Percentiles rank a stretch among this genome's conserved stretches.
phyloP scores from a whole-genome alignment of 2,888 invertebrate species.

The Pilophorus perplexus region DNA sequence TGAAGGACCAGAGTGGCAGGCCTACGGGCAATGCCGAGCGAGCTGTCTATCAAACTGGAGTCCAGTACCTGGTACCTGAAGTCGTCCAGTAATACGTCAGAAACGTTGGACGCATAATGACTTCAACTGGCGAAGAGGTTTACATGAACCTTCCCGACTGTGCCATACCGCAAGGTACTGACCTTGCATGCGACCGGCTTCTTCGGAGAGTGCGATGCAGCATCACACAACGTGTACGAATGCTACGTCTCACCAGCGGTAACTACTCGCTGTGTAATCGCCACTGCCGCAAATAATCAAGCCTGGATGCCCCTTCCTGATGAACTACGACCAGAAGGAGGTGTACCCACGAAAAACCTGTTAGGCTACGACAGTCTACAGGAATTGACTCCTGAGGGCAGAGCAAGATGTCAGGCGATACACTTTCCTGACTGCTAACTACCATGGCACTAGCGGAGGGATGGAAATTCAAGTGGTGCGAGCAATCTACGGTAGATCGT shows the following conservation, averaged over 20 bases:
- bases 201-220: not conserved
- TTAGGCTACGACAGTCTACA: too few relatives aligned
- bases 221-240: not conserved
- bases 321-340: too few relatives aligned
- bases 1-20: not conserved
- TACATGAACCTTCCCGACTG: not conserved
- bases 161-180: not conserved
- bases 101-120: not conserved
- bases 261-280: too few relatives aligned
- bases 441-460: constrained; percentile 1
- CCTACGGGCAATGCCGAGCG: not conserved
- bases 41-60: not conserved
- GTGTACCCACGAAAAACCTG: too few relatives aligned
- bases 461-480: not conserved
- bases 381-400: too few relatives aligned
- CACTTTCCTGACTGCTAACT: too few relatives aligned
- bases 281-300: too few relatives aligned
- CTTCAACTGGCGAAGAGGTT: not conserved
- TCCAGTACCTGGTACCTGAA: not conserved
- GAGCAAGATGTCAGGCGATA: too few relatives aligned
- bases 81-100: not conserved
- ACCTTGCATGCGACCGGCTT: not conserved
- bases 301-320: too few relatives aligned
- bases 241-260: too few relatives aligned
- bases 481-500: not conserved